Base-by-base conservation (phyloP, 2,113 vertebrate species). In the Accipiter cooperii region DNA sequence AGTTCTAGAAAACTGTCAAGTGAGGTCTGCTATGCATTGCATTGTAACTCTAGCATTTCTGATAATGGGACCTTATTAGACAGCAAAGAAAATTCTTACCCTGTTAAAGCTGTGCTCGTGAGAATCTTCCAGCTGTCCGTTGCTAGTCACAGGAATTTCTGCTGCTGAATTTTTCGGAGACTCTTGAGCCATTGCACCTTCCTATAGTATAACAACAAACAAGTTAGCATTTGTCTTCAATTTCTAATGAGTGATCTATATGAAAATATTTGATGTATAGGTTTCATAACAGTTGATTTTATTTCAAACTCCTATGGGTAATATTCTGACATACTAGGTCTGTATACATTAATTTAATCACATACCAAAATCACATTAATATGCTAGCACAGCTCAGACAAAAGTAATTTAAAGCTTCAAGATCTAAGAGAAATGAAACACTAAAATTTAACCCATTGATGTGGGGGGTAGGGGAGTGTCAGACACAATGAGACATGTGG, bases 111-210 rank as follows among this genome's bases (percentile, higher is more conserved):
- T 96, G n/a, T 98, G 97, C 42, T 99, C 98, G 1, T 97, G 98
- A 87, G 97, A 97, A 93, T 99, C 98, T 71, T 99, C 99, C 68
- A 99, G 96, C 69, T 99, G 99, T 80, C 99, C 99, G 80, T 99
- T 99, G 98, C 98, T 99, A 80, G 99, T 99, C 93, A 99, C 99
- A 47, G 99, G 98, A 95, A 99, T 99, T 98, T 99, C 99, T 90
- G 99, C 99, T 9, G 98, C 99, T 94, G 99, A 98, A 97, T 98
- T 99, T 98, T 98, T 99, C 20, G 98, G 98, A 89, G 98, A 98
- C 77, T 99, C 99, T 87, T 99, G 98, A 96, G 98, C 98, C 99
- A 99, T 99, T 91, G 95, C 95, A 95, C 94, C 96, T 80, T 97
- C 98, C 99, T 99, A 78, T 12, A 93, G 80, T 19, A 46, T 60